phyloP scores from a whole-genome alignment of 1,140 invertebrate species.

The Eurytemora carolleeae region DNA sequence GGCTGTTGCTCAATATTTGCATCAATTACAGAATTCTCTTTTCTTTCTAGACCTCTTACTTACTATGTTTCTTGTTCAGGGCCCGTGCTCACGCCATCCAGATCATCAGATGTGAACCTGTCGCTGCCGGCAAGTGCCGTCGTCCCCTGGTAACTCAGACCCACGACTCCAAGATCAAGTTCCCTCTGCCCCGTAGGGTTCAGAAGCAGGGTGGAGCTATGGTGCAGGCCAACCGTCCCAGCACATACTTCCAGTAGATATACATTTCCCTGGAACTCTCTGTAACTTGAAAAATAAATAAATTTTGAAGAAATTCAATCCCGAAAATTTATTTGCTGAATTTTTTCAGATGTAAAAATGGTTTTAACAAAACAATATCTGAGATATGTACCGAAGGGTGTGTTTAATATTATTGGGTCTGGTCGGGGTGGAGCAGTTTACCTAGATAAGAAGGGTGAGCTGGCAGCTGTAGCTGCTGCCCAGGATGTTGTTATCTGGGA shows the following conservation, averaged over 20 bases:
- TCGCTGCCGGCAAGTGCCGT: slow-evolving; percentile 66
- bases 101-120: slow-evolving; percentile 88
- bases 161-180: slow-evolving; percentile 85
- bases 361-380: slow-evolving; percentile 92
- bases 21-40: too few relatives aligned
- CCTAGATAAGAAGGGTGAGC: slow-evolving; percentile 45
- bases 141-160: slow-evolving; percentile 92
- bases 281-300: too few relatives aligned
- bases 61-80: too few relatives aligned
- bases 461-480: slow-evolving; percentile 64
- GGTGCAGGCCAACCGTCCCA: background rate
- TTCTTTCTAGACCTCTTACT: too few relatives aligned
- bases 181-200: slow-evolving; percentile 65
- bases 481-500: slow-evolving; percentile 91
- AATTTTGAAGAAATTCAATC: too few relatives aligned
- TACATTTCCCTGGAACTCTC: too few relatives aligned
- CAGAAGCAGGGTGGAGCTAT: slow-evolving; percentile 21
- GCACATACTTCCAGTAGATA: background rate
- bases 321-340: too few relatives aligned
- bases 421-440: slow-evolving; percentile 54
- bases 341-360: too few relatives aligned
- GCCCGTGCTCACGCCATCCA: slow-evolving; percentile 91
- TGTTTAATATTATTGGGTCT: slow-evolving; percentile 68
- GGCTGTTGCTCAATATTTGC: too few relatives aligned
- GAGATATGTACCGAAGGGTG: slow-evolving; percentile 53